Percentiles rank a stretch among this genome's conserved stretches.
Conservation (phyloP, 1,140 invertebrate species). For the Drosophila nigromelanica region DNA sequence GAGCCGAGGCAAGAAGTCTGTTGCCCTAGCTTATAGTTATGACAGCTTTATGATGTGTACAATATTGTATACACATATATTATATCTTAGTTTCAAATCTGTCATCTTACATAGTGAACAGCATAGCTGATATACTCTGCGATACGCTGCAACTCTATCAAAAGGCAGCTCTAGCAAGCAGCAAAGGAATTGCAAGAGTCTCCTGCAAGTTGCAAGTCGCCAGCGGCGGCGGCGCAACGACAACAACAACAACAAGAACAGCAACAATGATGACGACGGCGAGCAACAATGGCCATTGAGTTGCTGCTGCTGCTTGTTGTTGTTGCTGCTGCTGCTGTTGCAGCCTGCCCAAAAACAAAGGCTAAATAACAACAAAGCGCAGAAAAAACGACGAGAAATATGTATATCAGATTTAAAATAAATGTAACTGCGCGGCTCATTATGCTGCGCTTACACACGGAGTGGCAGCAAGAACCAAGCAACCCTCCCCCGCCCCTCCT, state of each 20-base stretch:
- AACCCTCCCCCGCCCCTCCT: neutral
- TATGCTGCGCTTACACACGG: slow-evolving; percentile 77
- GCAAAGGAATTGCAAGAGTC: slow-evolving; percentile 53
- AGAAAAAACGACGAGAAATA: slow-evolving; percentile 72
- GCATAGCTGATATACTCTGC: slow-evolving; percentile 2
- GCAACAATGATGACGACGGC: slow-evolving; percentile 11
- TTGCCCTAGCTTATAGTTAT: too few species aligned
- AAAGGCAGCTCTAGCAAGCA: slow-evolving; percentile 58
- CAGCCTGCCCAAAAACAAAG: slow-evolving; percentile 66
- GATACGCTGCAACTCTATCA: slow-evolving; percentile 62
- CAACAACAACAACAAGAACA: slow-evolving; percentile 50
- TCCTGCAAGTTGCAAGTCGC: slow-evolving; percentile 51
- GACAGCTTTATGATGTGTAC: too few species aligned
- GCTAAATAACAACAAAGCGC: slow-evolving; percentile 40
- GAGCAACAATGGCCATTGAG: slow-evolving; percentile 60
- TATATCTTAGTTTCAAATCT: neutral
- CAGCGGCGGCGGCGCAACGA: slow-evolving; percentile 47
- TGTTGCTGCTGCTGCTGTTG: slow-evolving; percentile 54
- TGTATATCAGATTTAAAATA: slow-evolving; percentile 83
- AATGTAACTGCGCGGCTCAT: slow-evolving; percentile 82
- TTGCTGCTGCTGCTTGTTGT: slow-evolving; percentile 58
- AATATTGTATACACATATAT: too few species aligned
- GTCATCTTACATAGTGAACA: neutral
- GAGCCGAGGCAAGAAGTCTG: too few species aligned
- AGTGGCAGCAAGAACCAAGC: slow-evolving; percentile 6